These are phyloP conservation scores for pig (Sus scrofa) DNA, from an alignment of 2,113 vertebrate species.

Conservation along the genomic window DNA sequence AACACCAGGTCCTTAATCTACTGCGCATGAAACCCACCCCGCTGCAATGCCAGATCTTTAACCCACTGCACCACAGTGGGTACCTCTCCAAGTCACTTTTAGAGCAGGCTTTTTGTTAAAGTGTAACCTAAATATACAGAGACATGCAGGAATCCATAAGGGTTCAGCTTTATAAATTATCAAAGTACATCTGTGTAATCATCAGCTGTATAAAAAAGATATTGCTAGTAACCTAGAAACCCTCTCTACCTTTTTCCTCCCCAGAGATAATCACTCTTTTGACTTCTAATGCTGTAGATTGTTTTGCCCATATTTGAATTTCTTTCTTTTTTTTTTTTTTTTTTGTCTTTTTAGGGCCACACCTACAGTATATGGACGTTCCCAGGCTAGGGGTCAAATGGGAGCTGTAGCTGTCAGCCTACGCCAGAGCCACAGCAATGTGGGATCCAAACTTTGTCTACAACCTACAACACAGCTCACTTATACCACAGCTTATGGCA, in stretches of 20 bases:
- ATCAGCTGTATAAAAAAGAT: neutral
- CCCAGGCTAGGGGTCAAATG: no score
- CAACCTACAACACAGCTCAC: no score
- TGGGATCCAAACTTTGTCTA: no score
- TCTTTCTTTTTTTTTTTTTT: neutral
- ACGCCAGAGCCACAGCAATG: no score
- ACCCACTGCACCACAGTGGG: no score
- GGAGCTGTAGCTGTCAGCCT: no score
- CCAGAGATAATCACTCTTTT: neutral
- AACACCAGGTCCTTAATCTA: no score
- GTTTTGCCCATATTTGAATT: constrained; percentile 1
- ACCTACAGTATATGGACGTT: no score
- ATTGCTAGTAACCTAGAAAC: neutral
- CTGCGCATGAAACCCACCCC: no score
- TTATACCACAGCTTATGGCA: no score
- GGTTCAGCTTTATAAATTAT: constrained; percentile 1
- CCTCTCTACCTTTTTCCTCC: neutral
- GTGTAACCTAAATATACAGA: neutral
- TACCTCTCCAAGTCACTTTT: neutral
- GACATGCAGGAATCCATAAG: neutral
- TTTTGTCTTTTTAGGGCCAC: no score
- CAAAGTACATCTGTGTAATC: neutral
- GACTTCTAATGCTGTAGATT: neutral
- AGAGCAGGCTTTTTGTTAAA: neutral
- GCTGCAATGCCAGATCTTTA: no score